Evolutionary conservation across 2,113 vertebrate genomes (phyloP), one percentile per base, ranked within the genome.

Genomic region (Bufo bufo): DNA sequence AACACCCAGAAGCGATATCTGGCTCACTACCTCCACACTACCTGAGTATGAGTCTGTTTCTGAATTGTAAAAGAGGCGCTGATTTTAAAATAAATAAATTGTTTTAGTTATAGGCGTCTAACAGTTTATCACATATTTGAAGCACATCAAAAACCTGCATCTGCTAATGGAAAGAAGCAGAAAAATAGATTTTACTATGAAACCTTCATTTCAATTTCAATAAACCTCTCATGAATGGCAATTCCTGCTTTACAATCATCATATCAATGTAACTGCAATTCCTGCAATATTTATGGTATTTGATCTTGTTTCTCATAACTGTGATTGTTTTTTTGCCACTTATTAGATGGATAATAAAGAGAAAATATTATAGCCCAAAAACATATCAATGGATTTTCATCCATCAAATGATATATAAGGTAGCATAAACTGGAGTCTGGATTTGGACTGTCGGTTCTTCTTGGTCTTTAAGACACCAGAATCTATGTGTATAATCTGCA

Each of bases 261-360:
- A 75, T 50, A 75, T 20, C 45, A 75, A 75, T 20, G 72, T 75
- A 75, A 75, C 17, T 75, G 72, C 72, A 75, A 50, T 75, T 75
- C 50, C 49, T 75, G 3, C 50, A 74, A 74, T 71, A 74, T 19
- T 75, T 75, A 75, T 50, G 72, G 7, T 2, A 19, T 74, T 19
- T 74, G 10, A 75, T 75, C 16, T 20, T 75, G 72, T 10, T 50
- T 17, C 8, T 50, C 7, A 50, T 75, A 75, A 19, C 5, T 50
- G 49, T 45, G 23, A 43, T 14, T 72, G 45, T 71, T 74, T 75
- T 75, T 71, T 75, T 75, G 72, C 8, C 45, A 19, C 50, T 75
- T 75, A 75, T 49, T 50, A 50, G 0, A 49, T 75, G 72, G 47
- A 50, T 50, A 20, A 75, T 75, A 75, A 50, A 75, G 47, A 49